Conservation (phyloP, 2,888 invertebrate genomes). For the Nebria brevicollis region DNA sequence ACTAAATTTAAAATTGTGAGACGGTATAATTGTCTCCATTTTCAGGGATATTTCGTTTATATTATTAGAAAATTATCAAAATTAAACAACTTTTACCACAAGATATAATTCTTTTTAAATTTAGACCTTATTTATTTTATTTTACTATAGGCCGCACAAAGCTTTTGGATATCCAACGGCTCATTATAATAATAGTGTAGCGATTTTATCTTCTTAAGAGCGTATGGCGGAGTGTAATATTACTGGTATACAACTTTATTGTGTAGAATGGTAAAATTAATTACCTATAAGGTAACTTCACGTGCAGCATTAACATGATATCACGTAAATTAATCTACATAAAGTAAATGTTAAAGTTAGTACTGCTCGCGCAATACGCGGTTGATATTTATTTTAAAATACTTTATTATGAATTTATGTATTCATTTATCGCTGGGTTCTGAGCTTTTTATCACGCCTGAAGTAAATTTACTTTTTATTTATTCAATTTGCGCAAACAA, state of each 20-base stretch:
- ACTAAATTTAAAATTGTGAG: too few relatives aligned
- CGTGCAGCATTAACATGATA: slow-evolving; percentile 41
- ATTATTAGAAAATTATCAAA: too few relatives aligned
- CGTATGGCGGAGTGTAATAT: slow-evolving; percentile 11
- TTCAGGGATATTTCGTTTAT: too few relatives aligned
- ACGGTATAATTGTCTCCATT: too few relatives aligned
- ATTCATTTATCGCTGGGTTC: slow-evolving; percentile 20
- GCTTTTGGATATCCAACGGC: not conserved
- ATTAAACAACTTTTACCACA: too few relatives aligned
- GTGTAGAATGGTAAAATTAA: slow-evolving; percentile 37
- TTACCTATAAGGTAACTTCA: slow-evolving; percentile 42
- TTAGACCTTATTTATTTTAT: not conserved
- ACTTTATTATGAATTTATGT: slow-evolving; percentile 37
- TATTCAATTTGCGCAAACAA: slow-evolving; percentile 41
- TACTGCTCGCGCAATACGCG: not conserved
- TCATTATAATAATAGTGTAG: not conserved
- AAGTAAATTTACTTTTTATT: slow-evolving; percentile 36
- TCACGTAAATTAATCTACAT: slow-evolving; percentile 44
- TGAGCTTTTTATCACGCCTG: slow-evolving; percentile 12
- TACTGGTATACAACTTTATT: slow-evolving; percentile 33
- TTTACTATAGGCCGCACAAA: not conserved
- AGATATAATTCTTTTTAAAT: not conserved
- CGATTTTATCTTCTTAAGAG: slow-evolving; percentile 17
- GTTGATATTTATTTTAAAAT: slow-evolving; percentile 31
- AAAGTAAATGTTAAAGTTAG: slow-evolving; percentile 37